Evolutionary conservation across 2,113 vertebrate genomes (phyloP).

Genomic region (Prochilodus magdalenae): DNA sequence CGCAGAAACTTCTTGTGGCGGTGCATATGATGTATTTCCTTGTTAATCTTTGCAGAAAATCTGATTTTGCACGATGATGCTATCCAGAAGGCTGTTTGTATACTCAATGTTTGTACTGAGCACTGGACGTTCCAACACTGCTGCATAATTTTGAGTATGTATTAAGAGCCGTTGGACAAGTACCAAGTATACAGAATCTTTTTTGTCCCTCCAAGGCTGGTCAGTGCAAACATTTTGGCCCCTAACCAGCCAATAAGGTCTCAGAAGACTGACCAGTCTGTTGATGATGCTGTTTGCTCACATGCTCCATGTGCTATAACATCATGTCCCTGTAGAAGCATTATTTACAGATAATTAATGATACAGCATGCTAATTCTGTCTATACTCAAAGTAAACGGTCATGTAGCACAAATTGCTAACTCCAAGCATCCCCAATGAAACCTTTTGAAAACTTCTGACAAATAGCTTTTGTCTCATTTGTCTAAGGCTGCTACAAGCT

Average conservation of each 20-base stretch:
- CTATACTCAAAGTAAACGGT: not conserved
- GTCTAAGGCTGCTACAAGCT: slow-evolving; percentile 30
- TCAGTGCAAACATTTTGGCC: not conserved
- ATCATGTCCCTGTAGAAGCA: not conserved
- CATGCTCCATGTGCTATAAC: not conserved
- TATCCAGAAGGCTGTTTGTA: not conserved
- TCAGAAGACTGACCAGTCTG: not conserved
- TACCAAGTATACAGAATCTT: not conserved
- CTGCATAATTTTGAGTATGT: not conserved
- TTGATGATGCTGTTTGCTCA: too few species aligned
- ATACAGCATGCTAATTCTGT: not conserved
- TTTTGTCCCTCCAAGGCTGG: not conserved
- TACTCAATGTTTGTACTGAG: not conserved
- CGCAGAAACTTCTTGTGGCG: not conserved
- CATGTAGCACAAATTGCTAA: not conserved
- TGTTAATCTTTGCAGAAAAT: not conserved
- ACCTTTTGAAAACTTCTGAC: not conserved
- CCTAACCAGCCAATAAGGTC: not conserved
- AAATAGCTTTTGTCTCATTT: slow-evolving; percentile 34
- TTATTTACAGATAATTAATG: not conserved
- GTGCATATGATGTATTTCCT: not conserved
- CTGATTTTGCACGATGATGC: not conserved
- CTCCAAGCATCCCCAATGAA: not conserved
- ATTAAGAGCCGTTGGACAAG: not conserved
- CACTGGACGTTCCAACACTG: not conserved